Conservation (phyloP, 2,888 invertebrate species). For the Helicoverpa assulta region DNA sequence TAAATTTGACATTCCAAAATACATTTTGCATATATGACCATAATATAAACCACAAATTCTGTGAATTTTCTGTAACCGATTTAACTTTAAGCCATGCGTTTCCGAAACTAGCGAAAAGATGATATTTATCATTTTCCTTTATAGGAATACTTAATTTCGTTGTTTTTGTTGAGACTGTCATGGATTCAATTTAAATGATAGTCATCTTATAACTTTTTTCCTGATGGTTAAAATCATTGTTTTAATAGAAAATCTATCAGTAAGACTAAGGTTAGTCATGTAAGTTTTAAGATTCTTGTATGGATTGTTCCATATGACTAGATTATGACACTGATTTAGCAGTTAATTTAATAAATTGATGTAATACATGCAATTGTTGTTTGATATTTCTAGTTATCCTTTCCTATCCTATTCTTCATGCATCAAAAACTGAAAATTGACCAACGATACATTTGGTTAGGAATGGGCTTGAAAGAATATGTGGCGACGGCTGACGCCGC, state of each 20-base stretch:
- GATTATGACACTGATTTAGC: conserved; percentile 74
- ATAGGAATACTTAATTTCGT: conserved; percentile 25
- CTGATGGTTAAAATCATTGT: conserved; percentile 56
- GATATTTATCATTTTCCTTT: conserved; percentile 15
- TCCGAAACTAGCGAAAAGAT: conserved; percentile 5
- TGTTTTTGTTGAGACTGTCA: conserved; percentile 14
- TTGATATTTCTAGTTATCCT: conserved; percentile 31
- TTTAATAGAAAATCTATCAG: conserved; percentile 62
- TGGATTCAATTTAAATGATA: conserved; percentile 47
- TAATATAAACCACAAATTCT: conserved; percentile 17
- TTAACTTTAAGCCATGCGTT: conserved; percentile 33
- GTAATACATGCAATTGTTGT: conserved; percentile 61
- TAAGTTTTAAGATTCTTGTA: conserved; percentile 74
- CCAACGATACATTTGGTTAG: no score
- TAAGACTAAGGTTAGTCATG: conserved; percentile 70
- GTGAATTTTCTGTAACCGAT: conserved; percentile 29
- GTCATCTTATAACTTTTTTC: conserved; percentile 58
- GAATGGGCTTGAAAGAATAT: no score
- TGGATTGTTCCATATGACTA: conserved; percentile 74
- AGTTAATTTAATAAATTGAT: conserved; percentile 78
- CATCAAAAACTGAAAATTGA: no score
- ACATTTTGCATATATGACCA: conserved; percentile 20
- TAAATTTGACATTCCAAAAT: conserved; percentile 60
- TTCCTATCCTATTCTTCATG: background rate
- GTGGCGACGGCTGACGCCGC: no score